Percentiles rank a stretch among this genome's conserved stretches.
Evolutionary conservation across 2,888 invertebrate genomes (phyloP).

Genomic region (Agrenia bidenticulata): DNA sequence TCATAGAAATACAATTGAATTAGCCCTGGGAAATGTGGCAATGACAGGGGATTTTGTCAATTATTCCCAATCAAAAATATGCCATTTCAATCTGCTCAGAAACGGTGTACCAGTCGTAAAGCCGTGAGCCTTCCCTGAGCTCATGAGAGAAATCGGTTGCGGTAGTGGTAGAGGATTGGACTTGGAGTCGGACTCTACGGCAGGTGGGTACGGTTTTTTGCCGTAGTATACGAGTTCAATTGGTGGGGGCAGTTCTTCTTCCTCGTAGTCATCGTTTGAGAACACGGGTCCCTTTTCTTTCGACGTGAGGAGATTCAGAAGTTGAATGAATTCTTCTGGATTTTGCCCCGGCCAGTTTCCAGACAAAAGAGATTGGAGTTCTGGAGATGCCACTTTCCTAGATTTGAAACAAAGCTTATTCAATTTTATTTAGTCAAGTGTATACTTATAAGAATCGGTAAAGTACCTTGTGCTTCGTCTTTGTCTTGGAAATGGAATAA

Average conservation of each 20-base stretch:
- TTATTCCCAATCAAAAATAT: not conserved
- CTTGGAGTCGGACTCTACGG: not conserved
- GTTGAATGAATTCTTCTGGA: not conserved
- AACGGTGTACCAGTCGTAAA: too few species aligned
- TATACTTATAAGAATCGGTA: too few species aligned
- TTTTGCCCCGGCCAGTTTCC: not conserved
- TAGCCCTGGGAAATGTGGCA: too few species aligned
- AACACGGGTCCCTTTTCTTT: not conserved
- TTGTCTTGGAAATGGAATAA: too few species aligned
- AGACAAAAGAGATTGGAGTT: not conserved
- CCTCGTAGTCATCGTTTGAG: constrained; percentile 11
- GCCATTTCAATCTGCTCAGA: too few species aligned
- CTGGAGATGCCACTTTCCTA: not conserved
- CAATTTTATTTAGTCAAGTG: too few species aligned
- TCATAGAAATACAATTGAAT: too few species aligned
- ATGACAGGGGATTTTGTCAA: not conserved
- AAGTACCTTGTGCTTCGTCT: too few species aligned
- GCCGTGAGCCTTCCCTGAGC: too few species aligned
- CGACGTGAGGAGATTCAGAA: not conserved
- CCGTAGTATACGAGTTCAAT: constrained; percentile 33
- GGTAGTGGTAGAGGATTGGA: too few species aligned
- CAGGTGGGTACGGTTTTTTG: constrained; percentile 15
- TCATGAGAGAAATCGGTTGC: not conserved
- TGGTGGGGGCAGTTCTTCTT: constrained; percentile 19
- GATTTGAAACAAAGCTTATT: not conserved